phyloP scores from a whole-genome alignment of 2,113 vertebrate genomes.

The Mormoops blainvillei region DNA sequence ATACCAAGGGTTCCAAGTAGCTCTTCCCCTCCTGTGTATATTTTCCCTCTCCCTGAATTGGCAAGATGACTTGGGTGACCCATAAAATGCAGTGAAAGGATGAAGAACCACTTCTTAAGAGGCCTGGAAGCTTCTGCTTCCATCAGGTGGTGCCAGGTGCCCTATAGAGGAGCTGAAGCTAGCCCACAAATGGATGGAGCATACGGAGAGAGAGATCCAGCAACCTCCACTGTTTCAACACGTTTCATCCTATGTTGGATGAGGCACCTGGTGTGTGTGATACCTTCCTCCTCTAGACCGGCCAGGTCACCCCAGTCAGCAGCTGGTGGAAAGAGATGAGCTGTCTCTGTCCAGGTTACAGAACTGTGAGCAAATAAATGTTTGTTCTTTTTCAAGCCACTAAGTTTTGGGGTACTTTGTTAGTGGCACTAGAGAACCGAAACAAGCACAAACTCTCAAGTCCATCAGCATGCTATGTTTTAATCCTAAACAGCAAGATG shows the following conservation, averaged over 20 bases:
- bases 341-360: not conserved
- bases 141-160: not conserved
- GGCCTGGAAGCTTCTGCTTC: not conserved
- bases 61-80: not conserved
- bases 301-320: not conserved
- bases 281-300: not conserved
- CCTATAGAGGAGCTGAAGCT: not conserved
- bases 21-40: not conserved
- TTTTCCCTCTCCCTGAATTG: not conserved
- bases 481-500: not conserved
- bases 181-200: not conserved
- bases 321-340: not conserved
- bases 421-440: not conserved
- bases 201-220: rapidly evolving
- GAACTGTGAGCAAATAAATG: not conserved
- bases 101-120: not conserved
- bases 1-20: not conserved
- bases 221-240: not conserved
- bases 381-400: not conserved
- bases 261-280: not conserved
- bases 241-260: no score
- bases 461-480: not conserved
- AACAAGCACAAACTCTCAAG: not conserved
- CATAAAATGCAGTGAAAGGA: not conserved
- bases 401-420: not conserved